A percentile compares a stretch with the other conserved stretches of the same genome.
Evolutionary conservation across 2,113 vertebrate genomes (phyloP).

Genomic region (Vireo altiloquus): DNA sequence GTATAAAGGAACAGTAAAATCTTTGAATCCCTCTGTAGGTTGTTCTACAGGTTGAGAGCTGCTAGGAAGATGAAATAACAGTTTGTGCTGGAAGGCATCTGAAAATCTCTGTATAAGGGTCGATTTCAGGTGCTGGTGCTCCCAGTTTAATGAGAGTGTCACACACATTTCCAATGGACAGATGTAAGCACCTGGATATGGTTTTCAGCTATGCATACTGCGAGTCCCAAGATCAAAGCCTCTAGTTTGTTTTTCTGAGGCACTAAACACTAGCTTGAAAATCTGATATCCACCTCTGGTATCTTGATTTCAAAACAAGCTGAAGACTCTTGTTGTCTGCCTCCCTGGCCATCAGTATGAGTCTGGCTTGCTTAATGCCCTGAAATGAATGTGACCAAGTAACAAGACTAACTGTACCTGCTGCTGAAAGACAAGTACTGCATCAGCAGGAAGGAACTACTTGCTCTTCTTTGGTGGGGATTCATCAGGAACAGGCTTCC

Average conservation of each 20-base stretch:
- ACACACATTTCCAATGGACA: neutral
- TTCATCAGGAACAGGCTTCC: neutral
- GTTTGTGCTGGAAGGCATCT: neutral
- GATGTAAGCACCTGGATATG: neutral
- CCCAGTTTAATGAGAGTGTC: neutral
- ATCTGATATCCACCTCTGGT: neutral
- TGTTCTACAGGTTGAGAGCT: neutral
- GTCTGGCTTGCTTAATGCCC: neutral
- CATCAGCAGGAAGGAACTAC: neutral
- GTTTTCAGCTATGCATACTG: neutral
- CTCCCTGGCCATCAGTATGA: neutral
- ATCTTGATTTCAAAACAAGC: neutral
- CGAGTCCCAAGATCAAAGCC: neutral
- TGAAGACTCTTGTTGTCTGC: neutral
- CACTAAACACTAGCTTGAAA: neutral
- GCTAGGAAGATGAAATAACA: neutral
- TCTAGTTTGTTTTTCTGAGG: neutral
- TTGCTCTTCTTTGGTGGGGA: neutral
- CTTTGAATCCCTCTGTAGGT: neutral
- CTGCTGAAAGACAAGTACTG: neutral
- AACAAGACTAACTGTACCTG: neutral
- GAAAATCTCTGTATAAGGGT: neutral
- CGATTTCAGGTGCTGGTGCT: neutral
- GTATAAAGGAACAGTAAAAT: neutral
- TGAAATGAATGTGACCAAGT: neutral